Evolutionary conservation across 2,797 vertebrate species (phyloP), one percentile per base, ranked within the genome.

Genomic region (Phoebastria nigripes): DNA sequence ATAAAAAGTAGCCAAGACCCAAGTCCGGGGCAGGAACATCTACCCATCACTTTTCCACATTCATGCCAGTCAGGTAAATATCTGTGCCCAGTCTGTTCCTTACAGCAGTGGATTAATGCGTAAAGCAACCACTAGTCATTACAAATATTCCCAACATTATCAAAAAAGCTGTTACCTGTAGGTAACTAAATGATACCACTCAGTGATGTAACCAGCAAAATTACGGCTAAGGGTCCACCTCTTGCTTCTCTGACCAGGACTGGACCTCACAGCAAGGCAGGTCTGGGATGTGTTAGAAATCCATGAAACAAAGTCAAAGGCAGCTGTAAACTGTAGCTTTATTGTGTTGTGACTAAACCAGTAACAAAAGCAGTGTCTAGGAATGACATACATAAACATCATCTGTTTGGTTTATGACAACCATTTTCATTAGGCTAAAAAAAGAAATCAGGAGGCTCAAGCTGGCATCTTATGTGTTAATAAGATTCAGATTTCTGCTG

Each of bases 51-150:
- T 76, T 42, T 59, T 85, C 41, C 29, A 79, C 39, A 11, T 56
- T 63, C 15, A 26, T 44, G 15, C 9, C 20, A 26, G 41, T n/a
- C 65, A 77, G 37, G 22, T 44, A 76, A 44, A 44, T 42, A 44
- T 16, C 25, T 35, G 19, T 76, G 54, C 33, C 25, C 33, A 19
- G 14, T 54, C 33, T 49, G 24, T 25, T 83, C 21, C 25, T 80
- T 61, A 39, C 28, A 28, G 21, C 5, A 49, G 31, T 17, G 29
- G 47, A 26, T 73, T 52, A 56, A 78, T 0, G 0, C 0, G 0
- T 56, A 61, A 77, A 70, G 37, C 33, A 80, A 56, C 11, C 37
- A 17, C 42, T 17, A 65, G 37, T 44, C 28, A 31, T 65, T 44
- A 55, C 9, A 52, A 91, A 78, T 37, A 66, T 46, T 73, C 21